Percentiles rank a stretch among this genome's conserved stretches.
Conservation (phyloP, 2,113 vertebrate genomes). For the Gopherus evgoodei region DNA sequence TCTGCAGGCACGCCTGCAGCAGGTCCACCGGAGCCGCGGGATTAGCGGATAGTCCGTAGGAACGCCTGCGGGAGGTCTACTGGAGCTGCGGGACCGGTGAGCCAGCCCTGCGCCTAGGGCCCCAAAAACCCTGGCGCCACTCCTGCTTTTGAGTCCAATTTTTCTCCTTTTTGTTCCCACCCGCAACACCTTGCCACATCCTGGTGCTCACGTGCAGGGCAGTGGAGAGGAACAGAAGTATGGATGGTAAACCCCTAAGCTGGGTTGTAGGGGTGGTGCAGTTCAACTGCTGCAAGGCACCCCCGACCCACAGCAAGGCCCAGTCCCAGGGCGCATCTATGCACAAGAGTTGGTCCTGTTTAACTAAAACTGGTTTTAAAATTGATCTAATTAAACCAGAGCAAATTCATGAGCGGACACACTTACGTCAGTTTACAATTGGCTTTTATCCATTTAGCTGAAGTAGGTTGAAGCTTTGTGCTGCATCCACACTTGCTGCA, state of each 20-base stretch:
- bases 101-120: too few relatives aligned
- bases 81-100: too few relatives aligned
- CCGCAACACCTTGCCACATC: background rate
- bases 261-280: fast-evolving
- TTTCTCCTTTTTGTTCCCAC: background rate
- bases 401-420: background rate
- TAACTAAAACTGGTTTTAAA: background rate
- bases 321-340: background rate
- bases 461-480: background rate
- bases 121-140: too few relatives aligned
- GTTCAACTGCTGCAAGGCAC: background rate
- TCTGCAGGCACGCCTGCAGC: too few relatives aligned
- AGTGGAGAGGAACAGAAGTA: background rate
- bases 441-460: background rate
- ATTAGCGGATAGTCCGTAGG: too few relatives aligned
- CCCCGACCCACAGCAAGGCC: background rate
- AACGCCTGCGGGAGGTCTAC: too few relatives aligned
- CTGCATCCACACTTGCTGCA: background rate
- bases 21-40: too few relatives aligned
- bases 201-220: background rate
- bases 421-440: background rate
- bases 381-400: fast-evolving
- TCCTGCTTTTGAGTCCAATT: background rate
- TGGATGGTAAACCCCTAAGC: background rate
- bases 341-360: background rate